phyloP scores from a whole-genome alignment of 2,113 vertebrate genomes.

The Poecilia latipinna region DNA sequence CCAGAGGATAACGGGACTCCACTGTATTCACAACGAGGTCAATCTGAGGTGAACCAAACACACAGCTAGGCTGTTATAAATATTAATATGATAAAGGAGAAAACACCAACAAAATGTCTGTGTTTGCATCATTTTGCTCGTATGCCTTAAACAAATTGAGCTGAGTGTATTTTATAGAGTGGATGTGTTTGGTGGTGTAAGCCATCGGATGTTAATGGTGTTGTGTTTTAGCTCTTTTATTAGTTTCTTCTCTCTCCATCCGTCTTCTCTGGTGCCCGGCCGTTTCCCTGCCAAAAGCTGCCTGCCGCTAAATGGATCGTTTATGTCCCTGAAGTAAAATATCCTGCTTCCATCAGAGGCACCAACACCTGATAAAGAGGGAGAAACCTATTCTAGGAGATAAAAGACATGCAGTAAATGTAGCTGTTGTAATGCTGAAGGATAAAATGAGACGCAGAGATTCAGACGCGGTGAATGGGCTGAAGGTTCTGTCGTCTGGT shows the following conservation, averaged over 20 bases:
- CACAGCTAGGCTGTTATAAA: background rate
- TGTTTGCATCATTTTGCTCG: background rate
- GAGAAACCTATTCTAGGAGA: conserved; percentile 18
- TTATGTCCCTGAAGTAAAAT: conserved; percentile 36
- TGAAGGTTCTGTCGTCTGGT: conserved; percentile 9
- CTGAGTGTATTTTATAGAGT: background rate
- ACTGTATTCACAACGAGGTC: background rate
- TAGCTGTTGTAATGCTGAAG: conserved; percentile 10
- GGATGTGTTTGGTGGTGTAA: background rate
- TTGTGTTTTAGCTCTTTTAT: background rate
- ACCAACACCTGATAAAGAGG: background rate
- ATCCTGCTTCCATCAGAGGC: conserved; percentile 18
- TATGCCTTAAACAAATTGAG: background rate
- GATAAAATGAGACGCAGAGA: background rate
- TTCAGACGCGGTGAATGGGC: conserved; percentile 15
- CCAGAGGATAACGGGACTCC: too few species aligned
- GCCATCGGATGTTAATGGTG: background rate
- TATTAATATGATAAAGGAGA: background rate
- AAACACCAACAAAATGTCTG: background rate
- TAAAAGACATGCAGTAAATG: background rate
- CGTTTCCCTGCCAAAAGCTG: conserved; percentile 18
- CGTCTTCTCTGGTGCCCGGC: conserved; percentile 34
- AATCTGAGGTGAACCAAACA: background rate
- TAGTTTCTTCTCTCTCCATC: conserved; percentile 41
- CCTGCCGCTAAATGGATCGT: conserved; percentile 31